Percentiles rank a stretch among this genome's conserved stretches.
Conservation (phyloP, 2,888 invertebrate species). For the Drosophila multiciliata region DNA sequence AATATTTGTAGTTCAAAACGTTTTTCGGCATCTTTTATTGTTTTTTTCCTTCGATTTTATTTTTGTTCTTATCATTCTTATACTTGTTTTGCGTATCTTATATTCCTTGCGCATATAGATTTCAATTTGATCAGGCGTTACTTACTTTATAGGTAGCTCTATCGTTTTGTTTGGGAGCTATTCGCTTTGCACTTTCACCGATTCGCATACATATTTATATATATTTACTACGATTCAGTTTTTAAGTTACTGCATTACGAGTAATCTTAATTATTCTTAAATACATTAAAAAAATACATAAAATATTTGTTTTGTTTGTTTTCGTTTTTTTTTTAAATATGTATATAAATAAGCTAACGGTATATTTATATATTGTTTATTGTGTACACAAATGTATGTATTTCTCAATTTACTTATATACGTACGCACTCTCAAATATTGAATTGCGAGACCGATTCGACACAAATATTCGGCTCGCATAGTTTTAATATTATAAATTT, state of each 20-base stretch:
- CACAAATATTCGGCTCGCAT: conserved; percentile 18
- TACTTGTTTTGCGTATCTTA: conserved; percentile 41
- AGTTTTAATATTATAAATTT: conserved; percentile 10
- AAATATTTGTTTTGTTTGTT: conserved; percentile 62
- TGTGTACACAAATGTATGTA: conserved; percentile 59
- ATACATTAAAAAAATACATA: conserved; percentile 77
- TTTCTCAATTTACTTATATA: conserved; percentile 62
- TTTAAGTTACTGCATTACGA: conserved; percentile 47
- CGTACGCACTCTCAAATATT: conserved; percentile 52
- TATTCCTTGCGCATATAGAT: conserved; percentile 65
- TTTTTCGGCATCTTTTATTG: conserved; percentile 27
- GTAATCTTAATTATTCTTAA: conserved; percentile 75
- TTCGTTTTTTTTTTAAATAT: conserved; percentile 46
- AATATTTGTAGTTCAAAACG: neutral
- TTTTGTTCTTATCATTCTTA: conserved; percentile 28
- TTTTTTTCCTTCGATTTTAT: conserved; percentile 21
- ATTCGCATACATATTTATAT: conserved; percentile 29
- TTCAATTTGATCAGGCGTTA: conserved; percentile 44
- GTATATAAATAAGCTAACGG: conserved; percentile 74
- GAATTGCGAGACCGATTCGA: conserved; percentile 30
- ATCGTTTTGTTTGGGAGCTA: conserved; percentile 15
- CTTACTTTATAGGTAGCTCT: conserved; percentile 31
- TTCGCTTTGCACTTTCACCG: conserved; percentile 46
- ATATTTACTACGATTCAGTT: conserved; percentile 41
- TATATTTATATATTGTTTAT: conserved; percentile 69